Evolutionary conservation across 1,140 invertebrate genomes (phyloP).

Genomic region (Eupeodes corollae): DNA sequence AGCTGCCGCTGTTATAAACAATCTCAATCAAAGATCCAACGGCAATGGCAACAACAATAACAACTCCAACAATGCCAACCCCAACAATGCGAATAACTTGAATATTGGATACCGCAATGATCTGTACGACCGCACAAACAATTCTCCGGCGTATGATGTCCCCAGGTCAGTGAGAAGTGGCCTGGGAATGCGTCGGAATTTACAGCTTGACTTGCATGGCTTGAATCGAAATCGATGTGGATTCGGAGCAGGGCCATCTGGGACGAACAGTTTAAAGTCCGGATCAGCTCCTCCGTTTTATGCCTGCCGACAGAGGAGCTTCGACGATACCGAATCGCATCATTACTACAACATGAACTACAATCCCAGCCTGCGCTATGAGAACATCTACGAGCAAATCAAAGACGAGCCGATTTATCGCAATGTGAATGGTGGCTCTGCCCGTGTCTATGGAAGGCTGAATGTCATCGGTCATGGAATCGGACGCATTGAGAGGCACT

Average conservation of each 20-base stretch:
- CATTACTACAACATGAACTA: constrained; percentile 29
- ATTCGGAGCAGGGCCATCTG: not conserved
- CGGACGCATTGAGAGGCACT: constrained; percentile 44
- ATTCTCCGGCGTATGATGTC: constrained; percentile 28
- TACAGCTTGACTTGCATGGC: constrained; percentile 24
- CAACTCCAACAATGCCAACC: constrained; percentile 15
- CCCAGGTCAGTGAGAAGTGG: constrained; percentile 31
- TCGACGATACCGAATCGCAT: constrained; percentile 35
- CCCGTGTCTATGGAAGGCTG: constrained; percentile 42
- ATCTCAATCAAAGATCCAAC: constrained; percentile 7
- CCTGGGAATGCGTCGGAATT: constrained; percentile 32
- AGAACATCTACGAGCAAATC: constrained; percentile 43
- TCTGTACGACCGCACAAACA: constrained; percentile 31
- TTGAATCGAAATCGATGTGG: constrained; percentile 16
- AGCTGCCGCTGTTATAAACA: not conserved
- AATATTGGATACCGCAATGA: constrained; percentile 29
- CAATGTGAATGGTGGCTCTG: constrained; percentile 32
- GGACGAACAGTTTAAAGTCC: not conserved
- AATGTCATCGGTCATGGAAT: constrained; percentile 44
- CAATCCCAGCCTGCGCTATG: constrained; percentile 26
- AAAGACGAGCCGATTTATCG: constrained; percentile 39
- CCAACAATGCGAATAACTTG: constrained; percentile 4
- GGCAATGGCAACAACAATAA: constrained; percentile 3
- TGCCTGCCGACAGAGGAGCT: constrained; percentile 24
- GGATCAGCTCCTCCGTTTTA: not conserved